Evolutionary conservation across 2,888 invertebrate species (phyloP), one percentile per base, ranked within the genome.

Genomic region (Euphydryas editha): DNA sequence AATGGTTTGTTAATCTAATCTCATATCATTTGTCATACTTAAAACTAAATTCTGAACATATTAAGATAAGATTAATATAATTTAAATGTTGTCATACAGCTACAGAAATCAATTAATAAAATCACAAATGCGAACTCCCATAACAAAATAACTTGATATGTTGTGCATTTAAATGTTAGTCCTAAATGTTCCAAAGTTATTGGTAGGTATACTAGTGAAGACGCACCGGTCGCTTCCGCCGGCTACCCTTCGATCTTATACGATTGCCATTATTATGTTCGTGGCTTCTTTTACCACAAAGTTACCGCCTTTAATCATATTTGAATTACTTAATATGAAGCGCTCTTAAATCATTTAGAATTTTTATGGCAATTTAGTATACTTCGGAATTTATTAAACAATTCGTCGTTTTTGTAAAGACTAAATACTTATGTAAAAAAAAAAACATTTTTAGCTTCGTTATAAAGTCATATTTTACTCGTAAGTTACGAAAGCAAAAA

Each of bases 231-330:
- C 72, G 72, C 72, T 77, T 78, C 77, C 77, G 76, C 73, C 65
- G 67, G 69, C 67, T 64, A 72, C 65, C 74, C 70, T 65, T 59
- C 73, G 65, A 72, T 69, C 78, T 51, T 37, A 75, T 75, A 72
- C 81, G 77, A 83, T 83, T 82, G 78, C 76, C 78, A 78, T 81
- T 83, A 86, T 85, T 85, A 86, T 84, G 82, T 83, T 82, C 80
- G 80, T 79, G 75, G 78, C 76, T 75, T 75, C 81, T 76, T 76
- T 75, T 72, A 73, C 81, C 79, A 79, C 81, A 81, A 81, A 79
- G 79, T 79, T 78, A 73, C 69, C 72, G 68, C 76, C 76, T 76
- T 79, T 78, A 81, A 79, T 76, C 69, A 69, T 80, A 72, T 81
- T 78, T 78, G 74, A 76, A 76, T 73, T 77, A 73, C 73, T 72